Evolutionary conservation across 2,113 vertebrate genomes (phyloP).

Genomic region (Burhinus oedicnemus): DNA sequence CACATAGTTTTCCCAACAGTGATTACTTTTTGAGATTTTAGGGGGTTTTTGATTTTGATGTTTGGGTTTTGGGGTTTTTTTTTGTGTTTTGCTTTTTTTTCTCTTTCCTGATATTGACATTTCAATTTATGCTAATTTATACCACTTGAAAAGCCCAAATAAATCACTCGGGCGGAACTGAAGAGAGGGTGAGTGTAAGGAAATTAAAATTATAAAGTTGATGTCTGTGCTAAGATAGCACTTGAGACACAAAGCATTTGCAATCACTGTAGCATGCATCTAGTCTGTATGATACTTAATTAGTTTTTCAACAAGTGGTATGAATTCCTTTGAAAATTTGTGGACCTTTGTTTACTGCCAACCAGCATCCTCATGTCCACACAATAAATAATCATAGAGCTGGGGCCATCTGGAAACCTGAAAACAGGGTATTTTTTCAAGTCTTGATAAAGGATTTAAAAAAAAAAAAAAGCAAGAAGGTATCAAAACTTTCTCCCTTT

Average conservation of each 20-base stretch:
- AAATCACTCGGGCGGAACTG: constrained; percentile 46
- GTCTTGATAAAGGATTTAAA: not conserved
- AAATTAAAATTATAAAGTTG: constrained; percentile 71
- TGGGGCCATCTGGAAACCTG: constrained; percentile 58
- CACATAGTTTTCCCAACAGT: not conserved
- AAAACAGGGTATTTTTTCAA: constrained; percentile 54
- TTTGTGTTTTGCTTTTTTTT: not conserved
- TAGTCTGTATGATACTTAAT: constrained; percentile 65
- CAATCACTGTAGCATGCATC: constrained; percentile 66
- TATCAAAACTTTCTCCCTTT: not conserved
- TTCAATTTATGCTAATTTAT: constrained; percentile 72
- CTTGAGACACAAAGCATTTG: constrained; percentile 57
- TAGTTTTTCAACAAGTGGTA: constrained; percentile 60
- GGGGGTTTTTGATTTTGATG: not conserved
- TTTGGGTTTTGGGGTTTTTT: not conserved
- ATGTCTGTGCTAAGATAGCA: constrained; percentile 57
- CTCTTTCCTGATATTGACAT: constrained; percentile 57
- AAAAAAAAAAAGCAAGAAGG: not conserved
- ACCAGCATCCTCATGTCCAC: constrained; percentile 36
- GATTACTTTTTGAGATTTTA: not conserved
- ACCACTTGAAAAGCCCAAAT: constrained; percentile 54
- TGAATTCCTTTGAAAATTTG: constrained; percentile 63
- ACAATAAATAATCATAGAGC: constrained; percentile 56
- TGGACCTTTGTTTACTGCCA: constrained; percentile 65
- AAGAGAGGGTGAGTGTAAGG: constrained; percentile 61